phyloP scores from a whole-genome alignment of 2,113 vertebrate species.

The Myiagra hebetior region DNA sequence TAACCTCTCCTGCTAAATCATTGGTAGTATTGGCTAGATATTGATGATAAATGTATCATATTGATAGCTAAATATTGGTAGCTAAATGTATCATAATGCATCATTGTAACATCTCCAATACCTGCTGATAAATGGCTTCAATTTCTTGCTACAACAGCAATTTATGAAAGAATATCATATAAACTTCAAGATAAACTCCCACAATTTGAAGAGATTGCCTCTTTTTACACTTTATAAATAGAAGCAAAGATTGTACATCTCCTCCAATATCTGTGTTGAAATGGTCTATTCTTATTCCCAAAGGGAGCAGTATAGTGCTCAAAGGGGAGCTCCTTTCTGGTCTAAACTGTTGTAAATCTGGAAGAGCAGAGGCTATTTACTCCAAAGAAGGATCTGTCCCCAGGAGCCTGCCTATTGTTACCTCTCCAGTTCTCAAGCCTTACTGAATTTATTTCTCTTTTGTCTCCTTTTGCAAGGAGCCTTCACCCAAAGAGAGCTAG shows the following conservation, averaged over 20 bases:
- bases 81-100: slow-evolving; percentile 65
- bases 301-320: slow-evolving; percentile 23
- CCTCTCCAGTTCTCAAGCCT: background rate
- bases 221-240: slow-evolving; percentile 61
- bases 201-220: slow-evolving; percentile 61
- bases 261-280: slow-evolving; percentile 52
- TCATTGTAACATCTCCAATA: slow-evolving; percentile 62
- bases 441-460: background rate
- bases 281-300: slow-evolving; percentile 46
- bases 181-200: slow-evolving; percentile 61
- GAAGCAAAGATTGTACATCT: slow-evolving; percentile 59
- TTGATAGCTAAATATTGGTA: slow-evolving; percentile 67
- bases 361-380: background rate
- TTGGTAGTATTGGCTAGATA: slow-evolving; percentile 55
- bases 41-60: slow-evolving; percentile 67
- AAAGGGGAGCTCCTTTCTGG: slow-evolving; percentile 15
- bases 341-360: slow-evolving; percentile 2
- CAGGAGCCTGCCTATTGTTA: background rate
- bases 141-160: slow-evolving; percentile 64
- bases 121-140: slow-evolving; percentile 64
- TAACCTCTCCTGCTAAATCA: slow-evolving; percentile 59
- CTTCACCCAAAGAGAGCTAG: background rate
- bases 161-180: slow-evolving; percentile 63
- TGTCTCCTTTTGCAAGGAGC: background rate
- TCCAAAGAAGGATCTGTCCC: slow-evolving; percentile 8